These are phyloP conservation scores for Macrobrachium rosenbergii DNA, from an alignment of 1,140 invertebrate genomes.

Conservation along the genomic window DNA sequence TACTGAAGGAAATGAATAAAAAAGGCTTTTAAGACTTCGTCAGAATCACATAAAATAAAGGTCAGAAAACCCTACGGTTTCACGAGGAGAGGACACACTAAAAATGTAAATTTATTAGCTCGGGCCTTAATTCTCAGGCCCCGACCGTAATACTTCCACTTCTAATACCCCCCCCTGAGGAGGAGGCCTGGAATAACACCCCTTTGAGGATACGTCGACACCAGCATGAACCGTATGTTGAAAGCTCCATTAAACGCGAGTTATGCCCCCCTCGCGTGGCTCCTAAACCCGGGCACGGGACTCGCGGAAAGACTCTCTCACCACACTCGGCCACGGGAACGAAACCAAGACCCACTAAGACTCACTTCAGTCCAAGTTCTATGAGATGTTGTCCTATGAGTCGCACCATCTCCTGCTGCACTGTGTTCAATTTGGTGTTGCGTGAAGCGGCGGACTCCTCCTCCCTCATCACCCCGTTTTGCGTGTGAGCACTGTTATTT, in stretches of 20 bases:
- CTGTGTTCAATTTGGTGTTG: slow-evolving; percentile 68
- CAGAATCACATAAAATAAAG: no score
- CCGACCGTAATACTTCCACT: background rate
- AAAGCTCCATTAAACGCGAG: no score
- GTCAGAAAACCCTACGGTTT: no score
- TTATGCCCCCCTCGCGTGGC: background rate
- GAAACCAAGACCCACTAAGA: slow-evolving; percentile 69
- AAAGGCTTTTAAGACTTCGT: no score
- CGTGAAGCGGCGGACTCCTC: slow-evolving; percentile 41
- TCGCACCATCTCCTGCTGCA: slow-evolving; percentile 74
- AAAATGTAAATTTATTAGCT: no score
- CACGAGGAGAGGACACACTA: no score
- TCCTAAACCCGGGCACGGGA: background rate
- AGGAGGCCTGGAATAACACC: no score
- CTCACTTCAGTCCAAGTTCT: slow-evolving; percentile 74
- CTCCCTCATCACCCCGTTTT: slow-evolving; percentile 68
- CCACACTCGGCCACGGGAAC: background rate
- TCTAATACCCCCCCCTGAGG: no score
- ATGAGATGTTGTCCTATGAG: slow-evolving; percentile 74
- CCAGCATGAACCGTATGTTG: no score
- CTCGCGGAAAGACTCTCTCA: background rate
- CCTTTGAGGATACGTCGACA: background rate
- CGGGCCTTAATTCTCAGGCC: background rate
- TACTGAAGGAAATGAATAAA: no score
- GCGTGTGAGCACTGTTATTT: slow-evolving; percentile 44